Base-by-base conservation (phyloP, 1,140 invertebrate genomes). In the Drosophila erecta region DNA sequence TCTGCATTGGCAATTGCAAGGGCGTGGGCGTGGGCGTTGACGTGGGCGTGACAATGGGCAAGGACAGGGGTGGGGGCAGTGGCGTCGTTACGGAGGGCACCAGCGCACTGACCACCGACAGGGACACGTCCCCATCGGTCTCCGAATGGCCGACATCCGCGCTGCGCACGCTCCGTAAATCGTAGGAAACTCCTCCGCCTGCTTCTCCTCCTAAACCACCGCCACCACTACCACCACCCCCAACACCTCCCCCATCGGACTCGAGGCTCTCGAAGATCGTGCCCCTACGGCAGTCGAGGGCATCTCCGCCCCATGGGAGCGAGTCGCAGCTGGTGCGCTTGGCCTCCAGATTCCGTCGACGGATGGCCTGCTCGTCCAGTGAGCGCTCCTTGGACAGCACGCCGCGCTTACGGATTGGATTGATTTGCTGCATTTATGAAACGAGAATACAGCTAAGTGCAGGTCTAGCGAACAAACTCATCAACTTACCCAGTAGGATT, bases 281-380 rank as follows among this genome's bases (percentile, higher is more conserved):
- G 71, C 89, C 86, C 41, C 91, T 80, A 15, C 87, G 66, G 40
- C 78, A 83, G 70, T 91, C 90, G 65, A 73, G 79, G 27, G 72
- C 84, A 40, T 91, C 90, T 33, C 90, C 90, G 54, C 86, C 87
- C 91, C 91, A 92, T 2, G 91, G 91, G 64, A 92, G 56, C 40
- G 90, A 92, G 44, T 92, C 91, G 59, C 91, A 92, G 61, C 91
- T 92, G 81, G 90, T 92, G 51, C 91, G 91, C 51, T 92, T 92
- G 41, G 90, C 90, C 79, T 92, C 91, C 46, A 92, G 59, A 20
- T 85, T 92, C 50, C 91, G 86, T 50, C 91, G 81, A 35, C 91
- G 75, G 58, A 90, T 90, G 56, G 90, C 90, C 75, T 92, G 91
- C 77, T 92, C 91, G 73, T 92, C 91, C 20, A 92, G 76, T 22